Conservation (phyloP, 2,113 vertebrate species). For the Astatotilapia flaviijosephi region DNA sequence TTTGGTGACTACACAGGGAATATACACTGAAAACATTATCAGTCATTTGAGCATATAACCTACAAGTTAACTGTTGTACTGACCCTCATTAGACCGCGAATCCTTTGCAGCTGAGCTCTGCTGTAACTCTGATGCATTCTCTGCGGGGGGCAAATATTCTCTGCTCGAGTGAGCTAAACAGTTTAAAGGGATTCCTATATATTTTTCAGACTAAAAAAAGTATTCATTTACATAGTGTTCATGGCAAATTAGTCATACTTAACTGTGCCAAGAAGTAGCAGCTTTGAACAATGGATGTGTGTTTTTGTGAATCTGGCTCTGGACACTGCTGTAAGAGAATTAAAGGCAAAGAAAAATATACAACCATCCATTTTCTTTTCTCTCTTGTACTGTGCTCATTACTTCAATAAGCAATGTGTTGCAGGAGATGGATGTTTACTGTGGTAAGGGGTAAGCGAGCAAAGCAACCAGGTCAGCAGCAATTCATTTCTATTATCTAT, state of each 20-base stretch:
- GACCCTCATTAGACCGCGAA: neutral
- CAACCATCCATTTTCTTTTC: neutral
- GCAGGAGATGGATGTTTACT: neutral
- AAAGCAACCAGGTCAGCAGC: neutral
- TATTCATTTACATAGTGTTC: neutral
- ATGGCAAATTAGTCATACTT: neutral
- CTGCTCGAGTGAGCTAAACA: neutral
- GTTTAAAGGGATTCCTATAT: neutral
- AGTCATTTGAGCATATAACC: neutral
- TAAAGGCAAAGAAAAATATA: neutral
- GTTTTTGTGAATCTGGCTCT: neutral
- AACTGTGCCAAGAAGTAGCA: neutral
- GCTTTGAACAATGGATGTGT: neutral
- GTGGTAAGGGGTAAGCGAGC: neutral
- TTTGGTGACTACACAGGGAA: neutral
- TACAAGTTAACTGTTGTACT: neutral
- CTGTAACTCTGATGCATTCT: neutral
- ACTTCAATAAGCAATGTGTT: neutral
- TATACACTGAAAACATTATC: neutral
- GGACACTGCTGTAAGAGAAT: neutral
- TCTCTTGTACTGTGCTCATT: neutral
- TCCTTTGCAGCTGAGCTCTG: neutral
- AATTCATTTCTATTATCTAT: neutral
- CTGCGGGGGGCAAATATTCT: neutral
- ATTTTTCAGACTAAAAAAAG: neutral